Percentiles rank a stretch among this genome's conserved stretches.
These are phyloP conservation scores for Scaptomyza parva DNA, from an alignment of 2,888 invertebrate species.

Conservation along the genomic window DNA sequence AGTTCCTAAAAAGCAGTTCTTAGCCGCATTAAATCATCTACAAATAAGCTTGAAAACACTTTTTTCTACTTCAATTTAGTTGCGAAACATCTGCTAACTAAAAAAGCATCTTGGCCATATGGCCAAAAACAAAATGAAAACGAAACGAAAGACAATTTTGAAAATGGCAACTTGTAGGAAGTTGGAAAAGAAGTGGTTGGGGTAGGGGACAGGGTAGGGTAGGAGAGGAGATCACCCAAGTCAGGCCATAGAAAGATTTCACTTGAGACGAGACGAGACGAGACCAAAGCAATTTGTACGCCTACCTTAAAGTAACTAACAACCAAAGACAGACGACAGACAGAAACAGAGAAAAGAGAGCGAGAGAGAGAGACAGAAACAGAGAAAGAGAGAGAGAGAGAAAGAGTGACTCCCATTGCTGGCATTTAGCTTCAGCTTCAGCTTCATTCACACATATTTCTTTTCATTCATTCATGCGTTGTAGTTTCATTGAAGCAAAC, in stretches of 20 bases:
- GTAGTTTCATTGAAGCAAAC: conserved; percentile 65
- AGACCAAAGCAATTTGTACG: conserved; percentile 70
- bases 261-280: conserved; percentile 48
- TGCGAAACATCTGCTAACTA: conserved; percentile 31
- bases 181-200: not conserved
- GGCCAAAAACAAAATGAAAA: conserved; percentile 5
- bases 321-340: not conserved
- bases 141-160: not conserved
- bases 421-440: conserved; percentile 34
- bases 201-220: too few relatives aligned
- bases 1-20: not conserved
- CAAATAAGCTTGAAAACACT: not conserved
- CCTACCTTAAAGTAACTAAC: conserved; percentile 55
- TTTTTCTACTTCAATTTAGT: not conserved
- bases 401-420: conserved; percentile 34
- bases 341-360: not conserved
- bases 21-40: not conserved
- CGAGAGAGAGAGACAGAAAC: not conserved
- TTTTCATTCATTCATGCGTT: conserved; percentile 65
- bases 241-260: conserved; percentile 45
- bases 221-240: not conserved
- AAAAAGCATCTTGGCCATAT: conserved; percentile 23
- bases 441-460: conserved; percentile 51
- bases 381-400: conserved; percentile 2
- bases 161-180: conserved; percentile 28